Evolutionary conservation across 2,888 invertebrate genomes (phyloP).

Genomic region (Cephus runcator): DNA sequence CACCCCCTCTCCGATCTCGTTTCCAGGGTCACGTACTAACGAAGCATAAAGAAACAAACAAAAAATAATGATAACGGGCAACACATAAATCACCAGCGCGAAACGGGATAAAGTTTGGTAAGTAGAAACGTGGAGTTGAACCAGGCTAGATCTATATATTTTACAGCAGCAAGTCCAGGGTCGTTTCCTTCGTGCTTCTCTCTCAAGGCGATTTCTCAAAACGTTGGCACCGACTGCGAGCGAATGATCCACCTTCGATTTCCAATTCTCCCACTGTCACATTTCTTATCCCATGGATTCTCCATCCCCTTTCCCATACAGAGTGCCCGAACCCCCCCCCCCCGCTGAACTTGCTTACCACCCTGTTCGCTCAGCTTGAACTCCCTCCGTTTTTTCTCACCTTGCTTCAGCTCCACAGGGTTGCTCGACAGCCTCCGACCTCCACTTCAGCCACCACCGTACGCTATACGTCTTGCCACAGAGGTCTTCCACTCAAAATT

Average conservation of each 20-base stretch:
- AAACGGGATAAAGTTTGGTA: not conserved
- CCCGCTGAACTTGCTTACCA: not conserved
- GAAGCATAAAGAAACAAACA: not conserved
- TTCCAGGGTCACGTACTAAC: not conserved
- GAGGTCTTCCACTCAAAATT: not conserved
- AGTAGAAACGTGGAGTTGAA: not conserved
- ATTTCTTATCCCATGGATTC: not conserved
- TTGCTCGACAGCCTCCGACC: not conserved
- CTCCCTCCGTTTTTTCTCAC: not conserved
- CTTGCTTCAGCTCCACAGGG: not conserved
- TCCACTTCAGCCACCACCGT: not conserved
- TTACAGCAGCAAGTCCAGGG: not conserved
- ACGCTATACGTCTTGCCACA: not conserved
- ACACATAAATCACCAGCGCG: not conserved
- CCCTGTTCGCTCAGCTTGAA: not conserved
- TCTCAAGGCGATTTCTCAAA: slow-evolving; percentile 42
- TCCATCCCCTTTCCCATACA: not conserved
- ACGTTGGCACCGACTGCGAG: slow-evolving; percentile 35
- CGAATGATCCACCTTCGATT: slow-evolving; percentile 34
- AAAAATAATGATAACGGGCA: not conserved
- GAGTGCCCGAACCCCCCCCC: not conserved
- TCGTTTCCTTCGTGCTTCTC: not conserved
- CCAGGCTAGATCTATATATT: not conserved
- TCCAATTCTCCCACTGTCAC: slow-evolving; percentile 41
- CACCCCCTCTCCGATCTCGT: not conserved